These are phyloP conservation scores for Acanthosepion esculentum DNA, from an alignment of 2,888 invertebrate genomes.

Conservation along the genomic window DNA sequence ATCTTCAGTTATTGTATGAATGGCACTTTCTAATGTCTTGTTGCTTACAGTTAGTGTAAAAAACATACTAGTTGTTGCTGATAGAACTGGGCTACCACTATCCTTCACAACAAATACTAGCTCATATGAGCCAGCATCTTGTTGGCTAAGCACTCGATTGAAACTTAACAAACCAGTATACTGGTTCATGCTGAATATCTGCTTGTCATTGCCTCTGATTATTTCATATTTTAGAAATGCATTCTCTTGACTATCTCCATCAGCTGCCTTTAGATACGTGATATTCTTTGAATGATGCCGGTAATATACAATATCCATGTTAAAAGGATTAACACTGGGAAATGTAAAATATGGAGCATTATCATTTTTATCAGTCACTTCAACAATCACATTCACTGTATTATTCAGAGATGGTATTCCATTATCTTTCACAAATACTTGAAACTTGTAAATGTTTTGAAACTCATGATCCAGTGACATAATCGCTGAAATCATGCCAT, in stretches of 20 bases:
- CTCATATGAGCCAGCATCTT: slow-evolving; percentile 12
- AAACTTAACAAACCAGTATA: not conserved
- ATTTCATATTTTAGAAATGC: slow-evolving; percentile 33
- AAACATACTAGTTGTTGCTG: slow-evolving; percentile 33
- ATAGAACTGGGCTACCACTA: slow-evolving; percentile 12
- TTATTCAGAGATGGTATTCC: slow-evolving; percentile 11
- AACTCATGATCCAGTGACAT: slow-evolving; percentile 33
- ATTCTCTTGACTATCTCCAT: slow-evolving; percentile 25
- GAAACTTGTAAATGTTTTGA: slow-evolving; percentile 22
- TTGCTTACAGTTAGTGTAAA: not conserved
- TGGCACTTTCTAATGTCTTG: not conserved
- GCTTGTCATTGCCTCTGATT: slow-evolving; percentile 33
- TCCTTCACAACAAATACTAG: not conserved
- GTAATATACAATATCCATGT: slow-evolving; percentile 22
- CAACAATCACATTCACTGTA: not conserved
- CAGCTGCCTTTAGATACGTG: not conserved
- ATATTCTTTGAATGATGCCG: not conserved
- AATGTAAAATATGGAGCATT: slow-evolving; percentile 23
- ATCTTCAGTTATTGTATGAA: not conserved
- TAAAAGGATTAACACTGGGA: not conserved
- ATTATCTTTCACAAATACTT: slow-evolving; percentile 13
- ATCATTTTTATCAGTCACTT: slow-evolving; percentile 33
- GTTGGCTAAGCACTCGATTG: not conserved
- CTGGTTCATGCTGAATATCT: slow-evolving; percentile 21
- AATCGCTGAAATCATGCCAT: not conserved